Conservation (phyloP, 1,140 invertebrate genomes). For the Mya arenaria region DNA sequence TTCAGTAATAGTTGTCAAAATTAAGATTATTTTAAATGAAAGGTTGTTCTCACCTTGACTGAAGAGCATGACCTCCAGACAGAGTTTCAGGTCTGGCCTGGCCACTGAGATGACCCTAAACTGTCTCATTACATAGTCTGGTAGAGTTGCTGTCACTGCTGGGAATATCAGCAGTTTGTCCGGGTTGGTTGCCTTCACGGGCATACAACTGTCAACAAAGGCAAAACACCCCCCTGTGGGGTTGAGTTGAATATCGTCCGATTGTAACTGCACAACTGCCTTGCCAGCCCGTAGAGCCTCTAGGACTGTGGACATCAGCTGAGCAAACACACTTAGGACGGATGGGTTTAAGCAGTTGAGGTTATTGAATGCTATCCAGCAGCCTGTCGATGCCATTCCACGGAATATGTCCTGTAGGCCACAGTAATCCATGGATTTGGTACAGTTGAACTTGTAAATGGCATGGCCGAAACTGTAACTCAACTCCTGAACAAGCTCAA, state of each 20-base stretch:
- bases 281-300: constrained; percentile 71
- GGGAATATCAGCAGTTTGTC: constrained; percentile 75
- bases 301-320: constrained; percentile 75
- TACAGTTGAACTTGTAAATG: constrained; percentile 78
- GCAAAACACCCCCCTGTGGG: constrained; percentile 68
- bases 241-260: constrained; percentile 74
- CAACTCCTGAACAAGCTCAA: constrained; percentile 71
- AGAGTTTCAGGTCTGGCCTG: constrained; percentile 74
- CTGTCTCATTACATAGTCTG: constrained; percentile 72
- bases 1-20: no score
- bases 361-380: constrained; percentile 79
- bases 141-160: constrained; percentile 70
- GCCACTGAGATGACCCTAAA: constrained; percentile 75
- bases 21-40: not conserved
- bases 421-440: constrained; percentile 68
- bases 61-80: constrained; percentile 75
- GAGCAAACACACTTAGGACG: constrained; percentile 75
- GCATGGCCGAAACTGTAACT: constrained; percentile 74
- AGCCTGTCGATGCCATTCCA: constrained; percentile 77
- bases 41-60: constrained; percentile 75
- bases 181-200: constrained; percentile 69
- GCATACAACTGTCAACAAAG: constrained; percentile 64
- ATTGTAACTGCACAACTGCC: constrained; percentile 69
- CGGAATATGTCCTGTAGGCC: constrained; percentile 77
- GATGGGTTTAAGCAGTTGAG: constrained; percentile 68